phyloP scores from a whole-genome alignment of 2,888 invertebrate genomes.

The Cephus runcator region DNA sequence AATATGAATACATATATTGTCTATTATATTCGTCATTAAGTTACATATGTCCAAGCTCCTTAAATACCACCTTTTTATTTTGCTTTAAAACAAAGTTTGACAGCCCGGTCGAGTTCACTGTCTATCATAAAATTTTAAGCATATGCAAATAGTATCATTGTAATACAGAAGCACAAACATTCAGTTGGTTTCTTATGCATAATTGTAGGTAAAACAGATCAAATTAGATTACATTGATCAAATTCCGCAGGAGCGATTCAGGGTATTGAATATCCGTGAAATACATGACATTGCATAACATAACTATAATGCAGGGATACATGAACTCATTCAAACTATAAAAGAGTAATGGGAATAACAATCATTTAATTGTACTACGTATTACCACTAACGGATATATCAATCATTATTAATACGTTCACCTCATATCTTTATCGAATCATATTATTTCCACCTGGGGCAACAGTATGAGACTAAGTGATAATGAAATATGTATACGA shows the following conservation, averaged over 20 bases:
- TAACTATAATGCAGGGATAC: too few relatives aligned
- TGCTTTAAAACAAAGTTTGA: background rate
- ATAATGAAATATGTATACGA: background rate
- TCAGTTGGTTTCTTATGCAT: background rate
- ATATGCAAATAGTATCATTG: background rate
- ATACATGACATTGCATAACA: too few relatives aligned
- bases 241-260: too few relatives aligned
- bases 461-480: background rate
- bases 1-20: background rate
- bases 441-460: too few relatives aligned
- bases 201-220: background rate
- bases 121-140: background rate
- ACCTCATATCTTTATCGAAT: too few relatives aligned
- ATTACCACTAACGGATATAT: too few relatives aligned
- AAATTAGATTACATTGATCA: background rate
- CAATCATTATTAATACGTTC: too few relatives aligned
- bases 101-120: background rate
- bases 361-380: too few relatives aligned
- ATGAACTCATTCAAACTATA: too few relatives aligned
- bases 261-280: too few relatives aligned
- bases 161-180: background rate
- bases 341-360: too few relatives aligned
- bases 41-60: background rate
- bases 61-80: background rate
- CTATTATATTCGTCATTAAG: background rate